phyloP scores from a whole-genome alignment of 2,113 vertebrate species.

The Carlito syrichta region DNA sequence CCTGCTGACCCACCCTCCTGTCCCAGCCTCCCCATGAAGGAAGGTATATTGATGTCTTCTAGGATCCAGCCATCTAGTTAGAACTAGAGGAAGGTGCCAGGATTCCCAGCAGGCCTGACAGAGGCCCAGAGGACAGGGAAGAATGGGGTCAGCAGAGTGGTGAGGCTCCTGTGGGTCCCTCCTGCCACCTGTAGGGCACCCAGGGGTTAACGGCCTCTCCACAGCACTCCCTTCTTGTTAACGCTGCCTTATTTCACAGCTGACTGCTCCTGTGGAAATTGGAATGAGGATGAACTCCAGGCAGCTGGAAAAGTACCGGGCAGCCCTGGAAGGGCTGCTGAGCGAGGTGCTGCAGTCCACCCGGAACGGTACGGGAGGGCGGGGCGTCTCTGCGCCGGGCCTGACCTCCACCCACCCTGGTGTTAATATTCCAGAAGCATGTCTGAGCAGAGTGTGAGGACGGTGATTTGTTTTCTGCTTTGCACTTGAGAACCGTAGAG shows the following conservation, averaged over 20 bases:
- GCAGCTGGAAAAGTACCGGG: constrained; percentile 81
- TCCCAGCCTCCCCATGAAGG: background rate
- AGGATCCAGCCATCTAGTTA: no score
- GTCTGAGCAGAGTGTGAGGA: constrained; percentile 41
- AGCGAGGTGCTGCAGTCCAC: constrained; percentile 66
- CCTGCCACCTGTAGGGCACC: constrained; percentile 10
- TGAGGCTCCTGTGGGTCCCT: fast-evolving
- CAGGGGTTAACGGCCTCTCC: background rate
- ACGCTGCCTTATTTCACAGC: constrained; percentile 72
- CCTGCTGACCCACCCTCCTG: background rate
- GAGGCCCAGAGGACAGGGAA: background rate
- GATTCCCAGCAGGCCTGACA: background rate
- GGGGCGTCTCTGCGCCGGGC: background rate
- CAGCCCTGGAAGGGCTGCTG: constrained; percentile 77
- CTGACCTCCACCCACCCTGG: constrained; percentile 49
- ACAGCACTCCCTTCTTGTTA: constrained; percentile 47
- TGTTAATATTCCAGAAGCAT: constrained; percentile 59
- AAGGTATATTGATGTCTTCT: background rate
- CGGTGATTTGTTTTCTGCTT: background rate
- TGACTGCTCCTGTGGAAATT: constrained; percentile 74
- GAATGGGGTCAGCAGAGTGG: background rate
- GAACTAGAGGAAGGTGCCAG: background rate
- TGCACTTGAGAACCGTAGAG: constrained; percentile 47
- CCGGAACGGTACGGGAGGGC: constrained; percentile 53
- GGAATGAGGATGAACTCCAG: constrained; percentile 74